Percentiles rank a stretch among this genome's conserved stretches.
phyloP scores from a whole-genome alignment of 2,113 vertebrate genomes.

The Theristicus caerulescens region DNA sequence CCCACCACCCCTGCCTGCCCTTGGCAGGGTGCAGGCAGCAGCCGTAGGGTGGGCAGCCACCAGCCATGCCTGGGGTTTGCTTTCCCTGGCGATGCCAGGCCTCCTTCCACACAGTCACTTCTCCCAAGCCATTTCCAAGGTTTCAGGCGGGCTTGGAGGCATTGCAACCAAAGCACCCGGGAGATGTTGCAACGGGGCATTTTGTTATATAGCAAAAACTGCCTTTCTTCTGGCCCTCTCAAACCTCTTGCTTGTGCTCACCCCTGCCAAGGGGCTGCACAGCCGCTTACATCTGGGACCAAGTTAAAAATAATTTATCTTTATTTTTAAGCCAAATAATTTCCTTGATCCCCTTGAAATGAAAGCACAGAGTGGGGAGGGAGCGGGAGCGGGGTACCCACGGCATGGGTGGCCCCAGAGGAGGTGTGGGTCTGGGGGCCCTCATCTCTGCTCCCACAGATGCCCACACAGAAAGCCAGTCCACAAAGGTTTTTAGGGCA shows the following conservation, averaged over 20 bases:
- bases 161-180: background rate
- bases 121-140: background rate
- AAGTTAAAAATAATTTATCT: background rate
- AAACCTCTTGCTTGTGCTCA: background rate
- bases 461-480: background rate
- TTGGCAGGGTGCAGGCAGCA: background rate
- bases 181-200: background rate
- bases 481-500: background rate
- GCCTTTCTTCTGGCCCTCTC: background rate
- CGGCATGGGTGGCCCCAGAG: accelerated
- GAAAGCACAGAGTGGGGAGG: background rate
- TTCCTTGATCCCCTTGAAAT: background rate
- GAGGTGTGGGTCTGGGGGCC: accelerated
- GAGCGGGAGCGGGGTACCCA: background rate
- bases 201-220: background rate
- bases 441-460: background rate
- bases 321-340: background rate
- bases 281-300: background rate
- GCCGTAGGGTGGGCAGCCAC: background rate
- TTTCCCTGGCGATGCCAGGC: background rate
- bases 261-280: accelerated
- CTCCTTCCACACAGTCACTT: background rate
- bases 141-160: background rate
- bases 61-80: background rate
- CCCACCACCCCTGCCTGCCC: background rate